phyloP scores from a whole-genome alignment of 1,140 invertebrate species.

The Papilio polyxenes region DNA sequence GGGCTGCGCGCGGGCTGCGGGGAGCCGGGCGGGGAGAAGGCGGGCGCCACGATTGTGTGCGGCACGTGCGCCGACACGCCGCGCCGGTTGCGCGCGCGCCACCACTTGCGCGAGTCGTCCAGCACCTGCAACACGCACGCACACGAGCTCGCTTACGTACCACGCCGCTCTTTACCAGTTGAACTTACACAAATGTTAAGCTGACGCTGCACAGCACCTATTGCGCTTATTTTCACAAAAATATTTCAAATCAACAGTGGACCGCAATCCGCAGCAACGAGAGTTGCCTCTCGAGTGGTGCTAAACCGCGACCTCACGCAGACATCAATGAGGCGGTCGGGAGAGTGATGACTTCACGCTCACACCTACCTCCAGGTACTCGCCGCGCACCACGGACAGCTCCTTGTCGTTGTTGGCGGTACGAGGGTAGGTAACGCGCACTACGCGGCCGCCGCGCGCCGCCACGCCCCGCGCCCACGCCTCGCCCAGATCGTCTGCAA shows the following conservation, averaged over 20 bases:
- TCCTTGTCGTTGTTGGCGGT: constrained; percentile 99
- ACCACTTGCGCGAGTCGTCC: constrained; percentile 98
- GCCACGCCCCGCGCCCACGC: constrained; percentile 90
- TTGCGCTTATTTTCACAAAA: too few species aligned
- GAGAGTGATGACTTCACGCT: constrained; percentile 28
- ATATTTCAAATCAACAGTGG: too few species aligned
- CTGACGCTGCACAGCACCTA: too few species aligned
- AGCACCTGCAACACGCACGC: constrained; percentile 85
- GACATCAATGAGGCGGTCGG: too few species aligned
- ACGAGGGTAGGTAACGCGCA: constrained; percentile 96
- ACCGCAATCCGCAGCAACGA: too few species aligned
- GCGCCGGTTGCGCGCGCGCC: constrained; percentile 96
- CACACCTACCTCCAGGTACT: constrained; percentile 92
- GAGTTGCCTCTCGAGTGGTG: too few species aligned
- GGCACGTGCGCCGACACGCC: constrained; percentile 96
- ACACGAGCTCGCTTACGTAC: too few species aligned
- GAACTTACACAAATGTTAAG: background rate
- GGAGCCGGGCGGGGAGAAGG: constrained; percentile 78
- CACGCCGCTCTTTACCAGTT: too few species aligned
- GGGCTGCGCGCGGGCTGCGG: constrained; percentile 81
- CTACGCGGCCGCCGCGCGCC: constrained; percentile 88
- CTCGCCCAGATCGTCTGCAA: constrained; percentile 76
- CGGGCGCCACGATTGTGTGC: constrained; percentile 95
- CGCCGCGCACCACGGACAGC: constrained; percentile 95
- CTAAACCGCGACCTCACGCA: too few species aligned